A percentile compares a stretch with the other conserved stretches of the same genome.
Evolutionary conservation across 2,797 vertebrate species (phyloP).

Genomic region (Xerus rutilus): DNA sequence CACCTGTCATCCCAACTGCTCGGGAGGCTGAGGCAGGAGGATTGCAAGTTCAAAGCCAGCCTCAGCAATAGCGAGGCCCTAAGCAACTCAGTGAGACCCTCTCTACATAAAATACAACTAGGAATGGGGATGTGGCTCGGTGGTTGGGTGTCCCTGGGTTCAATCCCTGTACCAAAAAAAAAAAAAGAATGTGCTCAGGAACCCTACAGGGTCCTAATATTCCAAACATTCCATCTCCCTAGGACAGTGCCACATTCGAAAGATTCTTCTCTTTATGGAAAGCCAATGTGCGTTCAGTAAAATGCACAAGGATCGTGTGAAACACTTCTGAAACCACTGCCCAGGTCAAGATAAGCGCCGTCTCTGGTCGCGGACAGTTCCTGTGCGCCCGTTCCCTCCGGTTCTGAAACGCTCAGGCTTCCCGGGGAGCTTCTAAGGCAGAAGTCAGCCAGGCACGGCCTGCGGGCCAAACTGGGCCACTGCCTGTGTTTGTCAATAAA

Average conservation of each 20-base stretch:
- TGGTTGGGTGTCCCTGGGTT: too few species aligned
- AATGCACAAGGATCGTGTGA: neutral
- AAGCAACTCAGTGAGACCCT: too few species aligned
- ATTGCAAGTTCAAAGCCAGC: too few species aligned
- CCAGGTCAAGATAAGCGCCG: neutral
- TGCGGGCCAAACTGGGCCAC: neutral
- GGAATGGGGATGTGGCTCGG: too few species aligned
- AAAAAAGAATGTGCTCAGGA: neutral
- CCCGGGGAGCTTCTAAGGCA: neutral
- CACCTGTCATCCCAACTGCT: too few species aligned
- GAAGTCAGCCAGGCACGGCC: neutral
- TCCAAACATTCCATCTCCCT: neutral
- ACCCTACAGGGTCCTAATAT: neutral
- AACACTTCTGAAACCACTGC: neutral
- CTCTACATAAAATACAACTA: too few species aligned
- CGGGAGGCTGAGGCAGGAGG: too few species aligned
- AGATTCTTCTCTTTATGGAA: neutral
- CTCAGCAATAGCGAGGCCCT: too few species aligned
- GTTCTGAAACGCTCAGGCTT: neutral
- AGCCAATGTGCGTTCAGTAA: neutral
- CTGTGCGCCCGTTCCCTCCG: neutral
- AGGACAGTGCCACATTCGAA: neutral
- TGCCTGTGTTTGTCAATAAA: slow-evolving; percentile 36
- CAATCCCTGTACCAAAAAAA: too few species aligned
- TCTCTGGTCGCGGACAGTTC: neutral